These are phyloP conservation scores for Coendou prehensilis DNA, from an alignment of 2,797 vertebrate species.

Conservation along the genomic window DNA sequence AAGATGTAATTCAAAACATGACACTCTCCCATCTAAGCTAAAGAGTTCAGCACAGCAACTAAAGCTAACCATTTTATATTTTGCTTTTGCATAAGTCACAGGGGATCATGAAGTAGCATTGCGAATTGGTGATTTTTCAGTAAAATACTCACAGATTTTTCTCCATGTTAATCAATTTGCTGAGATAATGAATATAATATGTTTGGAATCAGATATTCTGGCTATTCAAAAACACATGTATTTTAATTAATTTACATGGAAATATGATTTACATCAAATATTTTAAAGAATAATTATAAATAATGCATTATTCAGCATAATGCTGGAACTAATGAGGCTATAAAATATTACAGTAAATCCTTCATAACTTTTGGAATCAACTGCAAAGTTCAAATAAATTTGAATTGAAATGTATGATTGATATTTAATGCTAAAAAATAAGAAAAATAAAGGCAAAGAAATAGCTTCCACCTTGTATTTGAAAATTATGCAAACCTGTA, in stretches of 20 bases:
- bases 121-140: neutral
- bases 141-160: neutral
- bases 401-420: constrained; percentile 23
- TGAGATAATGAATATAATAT: neutral
- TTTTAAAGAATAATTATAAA: constrained; percentile 25
- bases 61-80: neutral
- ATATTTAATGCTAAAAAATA: constrained; percentile 44
- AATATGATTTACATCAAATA: constrained; percentile 7
- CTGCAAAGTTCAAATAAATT: neutral
- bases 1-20: neutral
- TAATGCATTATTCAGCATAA: neutral
- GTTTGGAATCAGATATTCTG: neutral
- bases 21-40: neutral
- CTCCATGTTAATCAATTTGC: neutral
- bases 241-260: constrained; percentile 26
- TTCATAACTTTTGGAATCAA: constrained; percentile 40
- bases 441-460: neutral
- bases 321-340: neutral
- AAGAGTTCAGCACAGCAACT: neutral
- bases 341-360: neutral
- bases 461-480: neutral
- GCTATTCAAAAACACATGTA: neutral
- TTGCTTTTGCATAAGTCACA: neutral
- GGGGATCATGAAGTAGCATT: fast-evolving
- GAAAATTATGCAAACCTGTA: neutral